Conservation (phyloP, 1,140 invertebrate species). For the Neodiprion fabricii region DNA sequence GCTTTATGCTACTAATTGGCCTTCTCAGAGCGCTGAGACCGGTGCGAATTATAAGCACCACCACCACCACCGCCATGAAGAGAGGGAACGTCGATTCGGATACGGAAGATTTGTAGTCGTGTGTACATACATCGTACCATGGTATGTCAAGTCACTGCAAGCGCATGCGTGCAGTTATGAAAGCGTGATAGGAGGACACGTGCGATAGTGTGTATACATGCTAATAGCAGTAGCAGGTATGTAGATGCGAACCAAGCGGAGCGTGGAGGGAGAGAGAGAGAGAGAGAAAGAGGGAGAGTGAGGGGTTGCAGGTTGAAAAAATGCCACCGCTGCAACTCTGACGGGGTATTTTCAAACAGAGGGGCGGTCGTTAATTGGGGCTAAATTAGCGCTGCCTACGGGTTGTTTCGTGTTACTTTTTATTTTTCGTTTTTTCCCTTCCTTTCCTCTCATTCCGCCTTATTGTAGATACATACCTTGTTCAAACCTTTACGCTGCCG, state of each 20-base stretch:
- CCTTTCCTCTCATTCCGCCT: neutral
- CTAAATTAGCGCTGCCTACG: neutral
- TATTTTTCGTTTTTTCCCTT: neutral
- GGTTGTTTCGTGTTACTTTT: neutral
- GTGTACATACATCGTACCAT: too few species aligned
- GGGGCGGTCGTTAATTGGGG: conserved; percentile 1
- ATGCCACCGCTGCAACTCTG: conserved; percentile 6
- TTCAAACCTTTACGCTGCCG: too few species aligned
- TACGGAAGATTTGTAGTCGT: too few species aligned
- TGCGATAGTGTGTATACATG: neutral
- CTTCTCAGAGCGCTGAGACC: conserved; percentile 55
- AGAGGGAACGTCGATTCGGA: too few species aligned
- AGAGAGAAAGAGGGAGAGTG: neutral
- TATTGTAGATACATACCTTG: neutral
- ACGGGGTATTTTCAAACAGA: neutral
- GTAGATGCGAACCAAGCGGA: neutral
- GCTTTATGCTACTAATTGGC: conserved; percentile 64
- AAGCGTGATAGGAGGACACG: too few species aligned
- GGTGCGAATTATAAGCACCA: conserved; percentile 57
- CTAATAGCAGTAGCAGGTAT: neutral
- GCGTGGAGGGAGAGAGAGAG: neutral
- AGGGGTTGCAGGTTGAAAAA: neutral
- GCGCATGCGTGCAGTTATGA: too few species aligned
- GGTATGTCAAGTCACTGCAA: too few species aligned
- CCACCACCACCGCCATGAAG: neutral